Percentiles rank a stretch among this genome's conserved stretches.
These are phyloP conservation scores for Trimorus sp. DNA, from an alignment of 2,888 invertebrate genomes.

Conservation along the genomic window DNA sequence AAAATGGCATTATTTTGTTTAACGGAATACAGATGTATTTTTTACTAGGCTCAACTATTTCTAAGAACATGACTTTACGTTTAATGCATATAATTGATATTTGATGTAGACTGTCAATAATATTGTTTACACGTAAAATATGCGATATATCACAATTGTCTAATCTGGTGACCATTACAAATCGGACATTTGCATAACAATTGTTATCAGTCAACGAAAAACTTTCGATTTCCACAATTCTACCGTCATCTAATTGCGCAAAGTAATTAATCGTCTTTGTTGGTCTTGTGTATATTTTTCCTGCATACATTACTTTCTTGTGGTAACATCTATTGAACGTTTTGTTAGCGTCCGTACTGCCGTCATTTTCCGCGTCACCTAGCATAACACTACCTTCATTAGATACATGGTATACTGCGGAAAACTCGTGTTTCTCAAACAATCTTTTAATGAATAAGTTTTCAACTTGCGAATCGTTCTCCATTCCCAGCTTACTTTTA, in stretches of 20 bases:
- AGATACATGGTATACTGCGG: not conserved
- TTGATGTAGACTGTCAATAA: too few species aligned
- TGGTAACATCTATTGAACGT: conserved; percentile 5
- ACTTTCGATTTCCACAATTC: conserved; percentile 9
- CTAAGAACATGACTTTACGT: too few species aligned
- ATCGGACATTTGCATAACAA: conserved; percentile 22
- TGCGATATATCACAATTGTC: too few species aligned
- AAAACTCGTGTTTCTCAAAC: not conserved
- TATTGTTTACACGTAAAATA: too few species aligned
- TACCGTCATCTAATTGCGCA: conserved; percentile 9
- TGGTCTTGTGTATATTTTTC: conserved; percentile 10
- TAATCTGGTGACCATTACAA: not conserved
- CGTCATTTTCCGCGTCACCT: not conserved
- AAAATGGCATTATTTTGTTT: too few species aligned
- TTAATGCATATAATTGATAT: too few species aligned
- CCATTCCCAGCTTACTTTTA: conserved; percentile 16
- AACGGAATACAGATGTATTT: too few species aligned
- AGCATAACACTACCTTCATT: conserved; percentile 9
- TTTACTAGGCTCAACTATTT: too few species aligned
- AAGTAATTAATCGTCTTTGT: conserved; percentile 11
- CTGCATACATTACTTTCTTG: not conserved
- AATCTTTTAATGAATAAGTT: conserved; percentile 12
- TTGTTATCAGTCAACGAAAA: conserved; percentile 22
- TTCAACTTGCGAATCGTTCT: conserved; percentile 5
- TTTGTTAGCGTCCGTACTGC: not conserved